Evolutionary conservation across 1,140 invertebrate species (phyloP).

Genomic region (Trachymyrmex septentrionalis): DNA sequence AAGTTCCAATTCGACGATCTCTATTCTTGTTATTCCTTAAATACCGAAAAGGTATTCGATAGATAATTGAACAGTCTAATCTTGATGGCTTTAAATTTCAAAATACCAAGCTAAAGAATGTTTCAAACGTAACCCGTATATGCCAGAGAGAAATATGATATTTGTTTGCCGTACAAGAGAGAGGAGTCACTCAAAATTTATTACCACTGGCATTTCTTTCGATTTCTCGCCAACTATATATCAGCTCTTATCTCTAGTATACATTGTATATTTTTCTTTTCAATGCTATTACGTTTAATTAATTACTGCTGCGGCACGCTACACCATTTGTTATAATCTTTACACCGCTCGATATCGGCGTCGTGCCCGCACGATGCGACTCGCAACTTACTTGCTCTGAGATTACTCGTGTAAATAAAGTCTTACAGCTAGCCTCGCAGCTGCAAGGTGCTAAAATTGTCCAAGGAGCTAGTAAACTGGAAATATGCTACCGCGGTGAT

Average conservation of each 20-base stretch:
- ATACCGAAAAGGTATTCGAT: slow-evolving; percentile 5
- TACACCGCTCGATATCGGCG: slow-evolving; percentile 43
- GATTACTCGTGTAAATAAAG: slow-evolving; percentile 54
- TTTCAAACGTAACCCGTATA: slow-evolving; percentile 28
- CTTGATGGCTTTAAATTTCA: slow-evolving; percentile 18
- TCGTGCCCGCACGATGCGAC: neutral
- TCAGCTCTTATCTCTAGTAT: slow-evolving; percentile 47
- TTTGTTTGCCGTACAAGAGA: slow-evolving; percentile 48
- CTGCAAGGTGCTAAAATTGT: slow-evolving; percentile 47
- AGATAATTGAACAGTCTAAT: slow-evolving; percentile 52
- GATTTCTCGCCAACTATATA: slow-evolving; percentile 40
- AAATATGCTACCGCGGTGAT: slow-evolving; percentile 33
- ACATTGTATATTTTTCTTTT: slow-evolving; percentile 49
- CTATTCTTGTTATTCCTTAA: slow-evolving; percentile 14
- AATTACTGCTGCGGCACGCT: slow-evolving; percentile 36
- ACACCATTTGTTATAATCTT: slow-evolving; percentile 52
- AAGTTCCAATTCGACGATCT: neutral
- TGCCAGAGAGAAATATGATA: slow-evolving; percentile 50
- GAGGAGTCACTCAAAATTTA: slow-evolving; percentile 52
- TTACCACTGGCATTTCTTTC: slow-evolving; percentile 39
- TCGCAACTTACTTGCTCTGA: slow-evolving; percentile 39
- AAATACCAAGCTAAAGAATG: slow-evolving; percentile 3
- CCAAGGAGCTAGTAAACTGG: slow-evolving; percentile 14
- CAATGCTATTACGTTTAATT: slow-evolving; percentile 49
- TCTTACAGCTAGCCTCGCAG: slow-evolving; percentile 39